Conservation (phyloP, 1,140 invertebrate genomes). For the Branchinecta lynchi region DNA sequence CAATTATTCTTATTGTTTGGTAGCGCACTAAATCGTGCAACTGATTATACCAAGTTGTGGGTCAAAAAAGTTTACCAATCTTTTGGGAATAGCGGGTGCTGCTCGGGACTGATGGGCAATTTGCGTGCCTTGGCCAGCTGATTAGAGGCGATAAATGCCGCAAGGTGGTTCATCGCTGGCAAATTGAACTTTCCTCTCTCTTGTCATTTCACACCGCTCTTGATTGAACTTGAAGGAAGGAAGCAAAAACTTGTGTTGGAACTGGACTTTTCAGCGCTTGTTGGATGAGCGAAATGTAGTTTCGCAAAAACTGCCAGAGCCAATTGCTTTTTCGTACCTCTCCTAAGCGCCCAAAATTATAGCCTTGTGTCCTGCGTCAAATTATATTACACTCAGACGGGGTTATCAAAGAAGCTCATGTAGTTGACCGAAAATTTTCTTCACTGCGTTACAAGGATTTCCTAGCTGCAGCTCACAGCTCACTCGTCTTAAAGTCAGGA, state of each 20-base stretch:
- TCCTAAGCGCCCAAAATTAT: no score
- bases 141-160: background rate
- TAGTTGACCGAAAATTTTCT: no score
- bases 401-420: no score
- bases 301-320: no score
- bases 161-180: background rate
- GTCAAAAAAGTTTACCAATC: background rate
- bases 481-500: no score
- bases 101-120: background rate
- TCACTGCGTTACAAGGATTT: no score
- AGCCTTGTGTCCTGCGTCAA: no score
- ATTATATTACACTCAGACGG: no score
- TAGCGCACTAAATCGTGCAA: background rate
- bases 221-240: background rate
- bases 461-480: no score
- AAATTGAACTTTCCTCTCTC: background rate
- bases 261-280: no score
- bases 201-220: slow-evolving; percentile 6
- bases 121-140: background rate
- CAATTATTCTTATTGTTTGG: background rate
- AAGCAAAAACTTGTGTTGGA: background rate
- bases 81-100: background rate
- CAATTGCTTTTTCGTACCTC: no score
- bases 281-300: no score
- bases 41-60: background rate